Base-by-base conservation (phyloP, 2,113 vertebrate genomes). In the Meriones unguiculatus region DNA sequence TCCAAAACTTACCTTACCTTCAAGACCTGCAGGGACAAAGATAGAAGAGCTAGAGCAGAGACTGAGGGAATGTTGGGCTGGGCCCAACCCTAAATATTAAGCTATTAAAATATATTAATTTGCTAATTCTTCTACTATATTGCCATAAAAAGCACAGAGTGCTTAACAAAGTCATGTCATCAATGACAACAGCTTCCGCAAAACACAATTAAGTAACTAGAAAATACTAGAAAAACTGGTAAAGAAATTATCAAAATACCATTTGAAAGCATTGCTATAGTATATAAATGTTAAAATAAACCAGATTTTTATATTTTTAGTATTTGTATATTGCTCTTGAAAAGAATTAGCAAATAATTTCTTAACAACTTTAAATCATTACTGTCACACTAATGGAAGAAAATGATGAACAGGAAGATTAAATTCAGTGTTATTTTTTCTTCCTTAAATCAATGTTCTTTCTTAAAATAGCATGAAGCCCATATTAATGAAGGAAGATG, bases 41-140 rank as follows among this genome's bases (percentile, higher is more conserved):
- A 46, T 46, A 46, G 46, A 46, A 46, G 46, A 46, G 46, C 46
- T 46, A 46, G 46, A 46, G 46, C 46, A 46, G 46, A 46, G 46
- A 46, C 46, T 46, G 46, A 46, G 46, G 46, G 46, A 46, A 46
- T 46, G 46, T 46, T 4, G 46, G 46, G 46, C 46, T 46, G 46
- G 46, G 46, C 46, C 46, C 46, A 46, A 46, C 46, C 46, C 46
- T 46, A 46, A 46, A 46, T 5, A 46, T 46, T 46, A 46, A 46
- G 46, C 46, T 72, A 54, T 94, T 88, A 90, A 95, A 67, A 77
- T 93, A 70, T 30, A 59, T 85, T 96, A 87, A 94, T 64, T 95
- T 20, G n/a, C 13, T 93, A 30, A 96, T 75, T 52, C 5, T 41
- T 25, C 64, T 6, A 41, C 11, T 84, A 24, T 46, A 1, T 80